A percentile compares a stretch with the other conserved stretches of the same genome.
These are phyloP conservation scores for Bombus waltoni DNA, from an alignment of 1,140 invertebrate species.

Conservation along the genomic window DNA sequence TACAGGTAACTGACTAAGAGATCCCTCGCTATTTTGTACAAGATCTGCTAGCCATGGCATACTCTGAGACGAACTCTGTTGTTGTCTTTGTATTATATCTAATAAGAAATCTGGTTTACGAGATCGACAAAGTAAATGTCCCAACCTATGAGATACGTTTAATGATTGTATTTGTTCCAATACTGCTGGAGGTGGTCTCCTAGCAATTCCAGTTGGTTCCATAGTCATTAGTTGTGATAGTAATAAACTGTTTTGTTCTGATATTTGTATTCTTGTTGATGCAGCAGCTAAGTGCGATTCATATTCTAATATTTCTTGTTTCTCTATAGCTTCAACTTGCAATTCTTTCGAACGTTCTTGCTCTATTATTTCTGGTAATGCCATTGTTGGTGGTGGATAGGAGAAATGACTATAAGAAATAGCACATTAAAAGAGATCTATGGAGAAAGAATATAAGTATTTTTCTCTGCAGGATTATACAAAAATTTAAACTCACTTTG, in stretches of 20 bases:
- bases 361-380: slow-evolving; percentile 85
- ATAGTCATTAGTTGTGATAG: slow-evolving; percentile 90
- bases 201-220: slow-evolving; percentile 91
- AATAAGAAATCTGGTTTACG: slow-evolving; percentile 96
- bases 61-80: slow-evolving; percentile 91
- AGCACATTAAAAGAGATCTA: slow-evolving; percentile 24
- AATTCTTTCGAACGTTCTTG: slow-evolving; percentile 86
- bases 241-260: slow-evolving; percentile 94
- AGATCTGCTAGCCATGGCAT: slow-evolving; percentile 99
- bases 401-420: slow-evolving; percentile 85
- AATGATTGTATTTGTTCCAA: slow-evolving; percentile 92
- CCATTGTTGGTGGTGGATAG: slow-evolving; percentile 89
- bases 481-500: slow-evolving; percentile 86
- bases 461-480: neutral
- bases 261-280: slow-evolving; percentile 92
- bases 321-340: slow-evolving; percentile 89
- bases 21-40: slow-evolving; percentile 95
- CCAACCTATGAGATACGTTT: slow-evolving; percentile 91
- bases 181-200: slow-evolving; percentile 90
- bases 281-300: slow-evolving; percentile 96
- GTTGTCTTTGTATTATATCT: slow-evolving; percentile 93
- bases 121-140: slow-evolving; percentile 95
- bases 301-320: slow-evolving; percentile 94
- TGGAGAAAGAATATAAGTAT: neutral
- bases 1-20: slow-evolving; percentile 94